Base-by-base conservation (phyloP, 37 sponge, comb jelly and placozoan genomes). In the Geodia barretti region DNA sequence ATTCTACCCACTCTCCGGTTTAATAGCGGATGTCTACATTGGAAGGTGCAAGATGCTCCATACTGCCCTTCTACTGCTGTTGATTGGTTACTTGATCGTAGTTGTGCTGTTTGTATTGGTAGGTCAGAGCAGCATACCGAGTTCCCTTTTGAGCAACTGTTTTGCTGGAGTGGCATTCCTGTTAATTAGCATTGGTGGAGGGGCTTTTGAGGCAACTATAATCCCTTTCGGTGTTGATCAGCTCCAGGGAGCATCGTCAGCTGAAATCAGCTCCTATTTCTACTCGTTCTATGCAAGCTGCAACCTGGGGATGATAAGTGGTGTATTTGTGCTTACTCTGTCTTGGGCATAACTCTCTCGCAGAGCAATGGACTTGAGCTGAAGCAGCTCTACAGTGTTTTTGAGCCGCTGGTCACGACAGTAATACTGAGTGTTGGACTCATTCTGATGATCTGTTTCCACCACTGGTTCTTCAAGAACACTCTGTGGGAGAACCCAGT, bases 181-280 rank as follows among this genome's bases (percentile, higher is more conserved):
- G 38, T 37, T 70, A 8, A 39, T 70, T 34, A 39, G 36, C 2
- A 34, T 42, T n/a, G 75, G 59, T 1, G 19, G 35, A 39, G 75
- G 75, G n/a, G 75, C 39, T 32, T 58, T 74, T 74, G 59, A 74
- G 29, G 25, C 75, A 17, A 42, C 43, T 28, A 74, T 61, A 47
- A 39, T 88, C 21, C 77, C 73, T 19, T 82, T 82, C 38, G 82
- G 82, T 26, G 79, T 58, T 24, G 88, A 82, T 70, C 88, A 88
- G 54, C 40, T 88, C 41, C 39, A 20, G 37, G 76, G 72, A 24
- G 82, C 88, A 54, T 76, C 78, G 8, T 37, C 58, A 42, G 66
- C 68, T 0, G 77, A 75, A 43, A 40, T 82, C 4, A 82, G 82
- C 47, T 69, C 88, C n/a, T 88, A 61, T 73, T 70, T 88, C 66